phyloP scores from a whole-genome alignment of 2,113 vertebrate genomes.

The Cyprinus carpio region DNA sequence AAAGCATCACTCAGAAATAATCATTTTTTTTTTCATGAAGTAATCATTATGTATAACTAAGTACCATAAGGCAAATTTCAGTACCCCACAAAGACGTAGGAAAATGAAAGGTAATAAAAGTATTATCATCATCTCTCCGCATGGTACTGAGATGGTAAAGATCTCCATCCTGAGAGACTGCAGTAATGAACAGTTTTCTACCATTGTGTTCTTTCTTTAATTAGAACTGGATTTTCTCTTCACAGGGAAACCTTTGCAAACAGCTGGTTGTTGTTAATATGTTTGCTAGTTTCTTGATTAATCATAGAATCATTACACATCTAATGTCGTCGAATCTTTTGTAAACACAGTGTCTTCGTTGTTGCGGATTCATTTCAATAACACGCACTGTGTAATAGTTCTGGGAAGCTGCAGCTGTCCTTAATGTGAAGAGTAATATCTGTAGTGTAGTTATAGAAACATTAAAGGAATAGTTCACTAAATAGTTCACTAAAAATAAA shows the following conservation, averaged over 20 bases:
- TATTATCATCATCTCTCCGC: not conserved
- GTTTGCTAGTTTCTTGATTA: slow-evolving; percentile 13
- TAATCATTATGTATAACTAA: slow-evolving; percentile 7
- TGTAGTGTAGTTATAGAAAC: not conserved
- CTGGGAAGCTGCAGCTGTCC: not conserved
- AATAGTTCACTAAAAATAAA: not conserved
- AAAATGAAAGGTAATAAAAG: slow-evolving; percentile 3
- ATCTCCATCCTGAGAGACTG: not conserved
- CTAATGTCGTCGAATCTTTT: not conserved
- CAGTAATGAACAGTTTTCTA: not conserved
- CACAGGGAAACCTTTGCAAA: not conserved
- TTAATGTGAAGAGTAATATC: not conserved
- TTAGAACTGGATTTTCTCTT: not conserved
- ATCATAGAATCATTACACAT: not conserved
- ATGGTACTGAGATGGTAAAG: not conserved
- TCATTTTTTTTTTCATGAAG: not conserved
- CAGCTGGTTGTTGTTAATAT: not conserved
- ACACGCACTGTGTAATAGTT: not conserved
- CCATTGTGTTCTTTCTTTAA: not conserved
- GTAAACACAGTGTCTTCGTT: not conserved
- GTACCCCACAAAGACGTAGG: not conserved
- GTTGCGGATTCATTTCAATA: not conserved
- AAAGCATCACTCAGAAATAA: not conserved
- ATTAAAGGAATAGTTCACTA: not conserved
- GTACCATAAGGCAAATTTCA: not conserved